Conservation (phyloP, 2,888 invertebrate genomes). For the Tolmerus cingulatus region DNA sequence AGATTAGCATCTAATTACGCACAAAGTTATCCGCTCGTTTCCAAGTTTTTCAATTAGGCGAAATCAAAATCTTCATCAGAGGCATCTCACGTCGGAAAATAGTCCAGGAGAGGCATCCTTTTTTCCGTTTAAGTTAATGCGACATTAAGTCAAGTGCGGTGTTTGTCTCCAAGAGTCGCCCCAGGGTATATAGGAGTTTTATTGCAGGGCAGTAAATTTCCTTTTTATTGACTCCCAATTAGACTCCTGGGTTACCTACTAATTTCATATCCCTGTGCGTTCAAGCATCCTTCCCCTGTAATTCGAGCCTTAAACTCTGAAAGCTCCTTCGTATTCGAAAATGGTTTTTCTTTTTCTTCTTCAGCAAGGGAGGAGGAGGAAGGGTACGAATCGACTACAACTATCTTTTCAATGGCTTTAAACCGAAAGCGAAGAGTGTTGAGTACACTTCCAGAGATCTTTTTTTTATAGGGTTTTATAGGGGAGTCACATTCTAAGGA, state of each 20-base stretch:
- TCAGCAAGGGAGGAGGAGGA: background rate
- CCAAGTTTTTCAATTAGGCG: slow-evolving; percentile 29
- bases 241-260: slow-evolving; percentile 4
- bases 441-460: background rate
- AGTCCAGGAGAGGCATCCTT: background rate
- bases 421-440: background rate
- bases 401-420: background rate
- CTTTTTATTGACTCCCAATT: slow-evolving; percentile 16
- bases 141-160: background rate
- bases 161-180: background rate
- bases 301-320: background rate
- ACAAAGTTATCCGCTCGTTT: background rate
- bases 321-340: background rate
- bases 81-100: background rate
- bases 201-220: slow-evolving; percentile 20
- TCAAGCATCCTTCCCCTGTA: background rate
- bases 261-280: background rate
- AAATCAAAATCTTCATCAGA: slow-evolving; percentile 14
- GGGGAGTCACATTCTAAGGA: background rate
- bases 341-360: background rate
- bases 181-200: background rate
- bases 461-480: background rate
- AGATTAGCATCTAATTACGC: slow-evolving; percentile 23
- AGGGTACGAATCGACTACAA: background rate
- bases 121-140: slow-evolving; percentile 16